Evolutionary conservation across 2,113 vertebrate genomes (phyloP).

Genomic region (Upupa epops): DNA sequence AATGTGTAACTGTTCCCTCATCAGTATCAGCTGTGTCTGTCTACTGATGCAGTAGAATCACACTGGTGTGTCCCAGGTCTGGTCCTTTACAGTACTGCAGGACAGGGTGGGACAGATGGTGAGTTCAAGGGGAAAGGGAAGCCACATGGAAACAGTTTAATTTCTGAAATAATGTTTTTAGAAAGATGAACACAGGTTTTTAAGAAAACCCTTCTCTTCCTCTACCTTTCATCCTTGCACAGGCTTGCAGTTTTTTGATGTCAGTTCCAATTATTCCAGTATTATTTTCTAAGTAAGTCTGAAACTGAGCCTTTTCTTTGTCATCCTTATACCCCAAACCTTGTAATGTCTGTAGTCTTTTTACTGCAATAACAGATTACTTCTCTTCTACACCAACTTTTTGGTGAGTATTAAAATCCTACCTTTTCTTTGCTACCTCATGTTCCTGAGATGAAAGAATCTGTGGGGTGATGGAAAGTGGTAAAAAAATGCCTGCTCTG

Average conservation of each 20-base stretch:
- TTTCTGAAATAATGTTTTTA: neutral
- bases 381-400: neutral
- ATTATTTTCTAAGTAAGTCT: neutral
- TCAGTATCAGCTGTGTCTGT: neutral
- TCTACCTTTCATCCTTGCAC: neutral
- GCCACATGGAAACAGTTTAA: neutral
- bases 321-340: neutral
- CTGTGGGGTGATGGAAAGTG: neutral
- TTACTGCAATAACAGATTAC: neutral
- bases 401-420: neutral
- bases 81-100: neutral
- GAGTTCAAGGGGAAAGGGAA: neutral
- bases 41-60: neutral
- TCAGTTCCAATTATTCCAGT: neutral
- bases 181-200: neutral
- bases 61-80: neutral
- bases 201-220: neutral
- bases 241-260: neutral
- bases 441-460: neutral
- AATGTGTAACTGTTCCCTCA: neutral
- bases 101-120: neutral
- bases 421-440: neutral
- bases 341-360: neutral
- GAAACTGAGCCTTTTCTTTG: neutral
- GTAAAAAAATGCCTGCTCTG: neutral